A percentile compares a stretch with the other conserved stretches of the same genome.
Conservation (phyloP, 1,140 invertebrate species). For the Heliconius melpomene region DNA sequence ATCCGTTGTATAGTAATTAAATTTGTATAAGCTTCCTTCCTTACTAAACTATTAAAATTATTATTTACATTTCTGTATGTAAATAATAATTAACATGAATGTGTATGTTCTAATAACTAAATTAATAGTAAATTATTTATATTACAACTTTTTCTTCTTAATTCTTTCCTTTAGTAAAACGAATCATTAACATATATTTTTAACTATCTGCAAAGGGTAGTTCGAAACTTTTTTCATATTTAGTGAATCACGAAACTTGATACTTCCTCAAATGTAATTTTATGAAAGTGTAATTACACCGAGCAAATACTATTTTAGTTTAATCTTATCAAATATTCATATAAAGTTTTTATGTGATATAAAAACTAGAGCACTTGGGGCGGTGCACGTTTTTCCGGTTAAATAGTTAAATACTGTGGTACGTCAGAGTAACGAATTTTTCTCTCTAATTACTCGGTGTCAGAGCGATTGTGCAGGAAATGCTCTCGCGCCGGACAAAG, state of each 20-base stretch:
- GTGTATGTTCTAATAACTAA: background rate
- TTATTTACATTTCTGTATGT: background rate
- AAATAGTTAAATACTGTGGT: constrained; percentile 58
- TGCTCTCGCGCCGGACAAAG: constrained; percentile 70
- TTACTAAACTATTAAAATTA: background rate
- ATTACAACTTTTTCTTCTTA: too few species aligned
- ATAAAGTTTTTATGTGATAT: constrained; percentile 14
- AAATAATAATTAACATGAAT: background rate
- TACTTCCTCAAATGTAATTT: constrained; percentile 1
- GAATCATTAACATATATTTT: background rate
- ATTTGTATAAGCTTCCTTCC: background rate
- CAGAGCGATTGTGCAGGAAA: constrained; percentile 76
- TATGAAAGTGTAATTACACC: background rate
- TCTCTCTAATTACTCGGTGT: constrained; percentile 79
- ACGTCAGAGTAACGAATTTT: constrained; percentile 73
- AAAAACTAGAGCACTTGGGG: constrained; percentile 27
- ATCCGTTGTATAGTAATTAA: background rate
- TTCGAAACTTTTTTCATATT: background rate
- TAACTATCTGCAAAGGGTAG: background rate
- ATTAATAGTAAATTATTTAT: too few species aligned
- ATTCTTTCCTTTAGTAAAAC: too few species aligned
- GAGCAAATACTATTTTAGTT: background rate
- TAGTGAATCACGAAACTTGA: background rate
- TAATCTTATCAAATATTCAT: constrained; percentile 39
- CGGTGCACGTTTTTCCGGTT: constrained; percentile 46